Conservation (phyloP, 2,888 invertebrate genomes). For the Caenorhabditis sp. region DNA sequence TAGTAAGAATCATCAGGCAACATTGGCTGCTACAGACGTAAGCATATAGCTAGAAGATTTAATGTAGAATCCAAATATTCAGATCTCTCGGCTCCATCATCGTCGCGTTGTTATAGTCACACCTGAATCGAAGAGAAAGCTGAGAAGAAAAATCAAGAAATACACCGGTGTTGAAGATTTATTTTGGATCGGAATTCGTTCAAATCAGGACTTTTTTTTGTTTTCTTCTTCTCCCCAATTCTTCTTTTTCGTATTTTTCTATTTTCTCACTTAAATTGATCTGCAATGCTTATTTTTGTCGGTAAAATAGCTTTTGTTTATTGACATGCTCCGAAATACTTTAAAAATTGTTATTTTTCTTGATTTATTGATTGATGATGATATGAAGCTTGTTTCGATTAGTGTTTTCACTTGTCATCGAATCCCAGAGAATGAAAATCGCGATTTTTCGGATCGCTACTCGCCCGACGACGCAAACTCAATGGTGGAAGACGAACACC, state of each 20-base stretch:
- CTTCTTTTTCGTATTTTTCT: no score
- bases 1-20: no score
- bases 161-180: no score
- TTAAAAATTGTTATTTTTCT: constrained; percentile 2
- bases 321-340: not conserved
- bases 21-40: no score
- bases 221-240: not conserved
- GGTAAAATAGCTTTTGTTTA: not conserved
- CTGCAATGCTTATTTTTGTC: constrained; percentile 8
- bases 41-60: no score
- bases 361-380: not conserved
- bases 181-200: no score
- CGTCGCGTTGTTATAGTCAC: no score
- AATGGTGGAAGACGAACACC: constrained; percentile 40
- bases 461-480: constrained; percentile 40
- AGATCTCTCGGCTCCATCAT: no score
- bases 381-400: not conserved
- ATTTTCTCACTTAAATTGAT: constrained; percentile 12
- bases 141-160: no score
- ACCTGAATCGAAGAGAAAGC: no score
- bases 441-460: constrained; percentile 29
- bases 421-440: constrained; percentile 24
- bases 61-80: no score
- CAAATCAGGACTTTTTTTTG: not conserved
- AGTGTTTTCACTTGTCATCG: constrained; percentile 9